Evolutionary conservation across 2,797 vertebrate species (phyloP).

Genomic region (Toxotes lorentzi): DNA sequence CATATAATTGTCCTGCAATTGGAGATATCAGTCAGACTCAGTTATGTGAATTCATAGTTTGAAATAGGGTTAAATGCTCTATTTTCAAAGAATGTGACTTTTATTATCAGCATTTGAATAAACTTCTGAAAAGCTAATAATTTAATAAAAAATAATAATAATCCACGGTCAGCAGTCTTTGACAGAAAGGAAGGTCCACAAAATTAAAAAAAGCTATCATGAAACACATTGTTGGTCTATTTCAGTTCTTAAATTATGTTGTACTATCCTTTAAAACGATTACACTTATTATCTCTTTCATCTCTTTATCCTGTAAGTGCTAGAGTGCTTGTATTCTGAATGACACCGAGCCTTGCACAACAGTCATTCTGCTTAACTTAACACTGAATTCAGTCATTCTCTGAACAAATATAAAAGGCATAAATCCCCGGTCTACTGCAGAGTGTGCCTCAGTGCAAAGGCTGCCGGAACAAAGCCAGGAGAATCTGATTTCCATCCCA

Average conservation of each 20-base stretch:
- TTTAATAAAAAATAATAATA: neutral
- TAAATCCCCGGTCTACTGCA: conserved; percentile 18
- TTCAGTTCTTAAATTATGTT: neutral
- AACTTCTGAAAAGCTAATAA: neutral
- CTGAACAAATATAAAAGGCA: conserved; percentile 7
- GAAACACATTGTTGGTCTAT: neutral
- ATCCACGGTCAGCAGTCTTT: neutral
- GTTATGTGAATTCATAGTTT: neutral
- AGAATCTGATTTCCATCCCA: conserved; percentile 67
- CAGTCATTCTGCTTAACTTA: neutral
- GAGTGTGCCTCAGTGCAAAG: conserved; percentile 12
- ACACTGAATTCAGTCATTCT: conserved; percentile 6
- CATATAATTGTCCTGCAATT: too few species aligned
- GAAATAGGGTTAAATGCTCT: neutral
- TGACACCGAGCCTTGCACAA: neutral
- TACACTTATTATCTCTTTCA: neutral
- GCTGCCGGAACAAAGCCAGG: conserved; percentile 44
- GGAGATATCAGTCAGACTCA: neutral
- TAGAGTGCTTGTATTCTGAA: neutral
- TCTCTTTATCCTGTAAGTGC: neutral
- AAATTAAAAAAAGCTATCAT: neutral
- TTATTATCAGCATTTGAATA: neutral
- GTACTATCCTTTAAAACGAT: neutral
- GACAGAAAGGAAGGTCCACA: neutral
- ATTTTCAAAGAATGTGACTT: neutral